phyloP scores from a whole-genome alignment of 2,797 vertebrate species.

The Argentina silus region DNA sequence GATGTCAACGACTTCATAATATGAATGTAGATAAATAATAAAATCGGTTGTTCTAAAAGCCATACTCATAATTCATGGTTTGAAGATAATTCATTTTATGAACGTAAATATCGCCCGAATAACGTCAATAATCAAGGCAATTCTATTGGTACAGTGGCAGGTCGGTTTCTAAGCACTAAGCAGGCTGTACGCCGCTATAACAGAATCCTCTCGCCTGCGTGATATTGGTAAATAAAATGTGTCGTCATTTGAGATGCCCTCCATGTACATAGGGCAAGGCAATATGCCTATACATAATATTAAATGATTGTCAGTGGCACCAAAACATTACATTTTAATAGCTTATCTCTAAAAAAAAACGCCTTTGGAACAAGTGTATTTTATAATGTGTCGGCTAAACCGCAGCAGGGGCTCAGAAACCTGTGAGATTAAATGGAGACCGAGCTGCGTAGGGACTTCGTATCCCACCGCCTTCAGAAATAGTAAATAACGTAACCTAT shows the following conservation, averaged over 20 bases:
- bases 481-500: neutral
- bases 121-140: no score
- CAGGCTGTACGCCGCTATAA: neutral
- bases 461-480: neutral
- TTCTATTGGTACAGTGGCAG: neutral
- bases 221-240: constrained; percentile 5
- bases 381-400: neutral
- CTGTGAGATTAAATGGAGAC: neutral
- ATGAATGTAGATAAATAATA: no score
- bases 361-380: neutral
- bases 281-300: neutral
- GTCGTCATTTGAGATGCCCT: neutral
- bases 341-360: no score
- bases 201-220: neutral
- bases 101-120: neutral
- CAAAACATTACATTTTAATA: neutral
- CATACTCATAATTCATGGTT: neutral
- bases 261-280: neutral
- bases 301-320: neutral
- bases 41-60: no score
- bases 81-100: neutral
- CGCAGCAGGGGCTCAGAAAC: neutral
- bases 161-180: neutral
- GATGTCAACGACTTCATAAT: no score
- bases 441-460: neutral